phyloP scores from a whole-genome alignment of 2,113 vertebrate genomes.

The Prunella fulvescens region DNA sequence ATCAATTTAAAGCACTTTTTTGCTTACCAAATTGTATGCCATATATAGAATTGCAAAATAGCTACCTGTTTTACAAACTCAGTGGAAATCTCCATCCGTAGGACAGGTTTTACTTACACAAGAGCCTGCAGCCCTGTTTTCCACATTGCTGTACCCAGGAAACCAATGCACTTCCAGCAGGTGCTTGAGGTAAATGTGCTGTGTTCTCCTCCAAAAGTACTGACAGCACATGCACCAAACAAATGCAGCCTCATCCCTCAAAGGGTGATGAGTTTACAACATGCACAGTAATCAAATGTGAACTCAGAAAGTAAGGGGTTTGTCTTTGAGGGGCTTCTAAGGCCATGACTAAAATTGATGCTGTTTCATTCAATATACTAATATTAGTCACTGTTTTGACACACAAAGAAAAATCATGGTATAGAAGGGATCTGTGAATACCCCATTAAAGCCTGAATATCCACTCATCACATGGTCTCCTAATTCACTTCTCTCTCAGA shows the following conservation, averaged over 20 bases:
- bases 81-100: not conserved
- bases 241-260: not conserved
- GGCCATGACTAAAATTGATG: not conserved
- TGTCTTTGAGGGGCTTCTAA: not conserved
- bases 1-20: not conserved
- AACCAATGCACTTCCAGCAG: not conserved
- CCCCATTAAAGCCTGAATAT: not conserved
- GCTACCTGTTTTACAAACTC: not conserved
- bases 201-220: not conserved
- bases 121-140: not conserved
- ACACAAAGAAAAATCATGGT: not conserved
- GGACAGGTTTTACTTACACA: not conserved
- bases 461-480: not conserved
- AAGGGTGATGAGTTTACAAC: not conserved
- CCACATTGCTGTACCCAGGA: not conserved
- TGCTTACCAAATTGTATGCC: slow-evolving; percentile 10
- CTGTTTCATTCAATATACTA: not conserved
- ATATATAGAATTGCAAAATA: not conserved
- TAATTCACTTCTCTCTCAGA: not conserved
- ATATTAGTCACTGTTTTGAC: not conserved
- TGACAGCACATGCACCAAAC: not conserved
- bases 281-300: not conserved
- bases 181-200: not conserved
- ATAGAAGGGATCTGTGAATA: not conserved
- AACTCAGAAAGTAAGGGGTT: not conserved